phyloP scores from a whole-genome alignment of 2,888 invertebrate genomes.

The Serripes groenlandicus region DNA sequence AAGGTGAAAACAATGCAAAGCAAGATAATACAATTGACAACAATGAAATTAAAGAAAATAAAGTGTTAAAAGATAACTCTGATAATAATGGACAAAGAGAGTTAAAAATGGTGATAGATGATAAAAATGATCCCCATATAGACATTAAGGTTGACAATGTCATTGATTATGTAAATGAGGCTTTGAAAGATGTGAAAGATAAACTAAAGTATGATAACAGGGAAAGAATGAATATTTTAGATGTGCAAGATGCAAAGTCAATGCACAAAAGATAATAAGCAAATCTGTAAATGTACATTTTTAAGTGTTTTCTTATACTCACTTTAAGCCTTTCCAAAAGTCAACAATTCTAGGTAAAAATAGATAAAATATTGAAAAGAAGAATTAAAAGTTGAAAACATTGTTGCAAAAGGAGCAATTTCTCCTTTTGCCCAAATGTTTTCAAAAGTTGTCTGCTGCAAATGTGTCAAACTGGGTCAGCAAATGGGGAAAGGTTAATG shows the following conservation, averaged over 20 bases:
- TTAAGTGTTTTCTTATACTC: no score
- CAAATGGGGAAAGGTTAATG: no score
- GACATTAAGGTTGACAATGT: background rate
- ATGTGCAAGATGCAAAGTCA: background rate
- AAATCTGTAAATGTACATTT: slow-evolving; percentile 19
- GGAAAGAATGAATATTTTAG: background rate
- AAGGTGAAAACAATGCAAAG: no score
- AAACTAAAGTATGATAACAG: background rate
- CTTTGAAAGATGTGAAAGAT: background rate
- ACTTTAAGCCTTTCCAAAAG: no score
- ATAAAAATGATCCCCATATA: background rate
- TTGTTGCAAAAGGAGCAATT: no score
- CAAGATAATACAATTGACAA: background rate
- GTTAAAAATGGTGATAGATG: slow-evolving; percentile 10
- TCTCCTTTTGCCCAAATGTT: no score
- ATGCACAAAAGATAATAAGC: background rate
- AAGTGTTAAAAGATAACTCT: background rate
- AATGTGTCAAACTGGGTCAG: no score
- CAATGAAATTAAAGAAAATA: background rate
- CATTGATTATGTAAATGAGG: slow-evolving; percentile 12
- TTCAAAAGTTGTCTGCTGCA: no score
- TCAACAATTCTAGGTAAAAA: no score
- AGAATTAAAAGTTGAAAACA: no score
- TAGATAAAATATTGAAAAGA: no score
- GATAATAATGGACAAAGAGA: slow-evolving; percentile 36